Percentiles rank a stretch among this genome's conserved stretches.
These are phyloP conservation scores for Neopelma chrysocephalum DNA, from an alignment of 2,797 vertebrate species.

Conservation along the genomic window DNA sequence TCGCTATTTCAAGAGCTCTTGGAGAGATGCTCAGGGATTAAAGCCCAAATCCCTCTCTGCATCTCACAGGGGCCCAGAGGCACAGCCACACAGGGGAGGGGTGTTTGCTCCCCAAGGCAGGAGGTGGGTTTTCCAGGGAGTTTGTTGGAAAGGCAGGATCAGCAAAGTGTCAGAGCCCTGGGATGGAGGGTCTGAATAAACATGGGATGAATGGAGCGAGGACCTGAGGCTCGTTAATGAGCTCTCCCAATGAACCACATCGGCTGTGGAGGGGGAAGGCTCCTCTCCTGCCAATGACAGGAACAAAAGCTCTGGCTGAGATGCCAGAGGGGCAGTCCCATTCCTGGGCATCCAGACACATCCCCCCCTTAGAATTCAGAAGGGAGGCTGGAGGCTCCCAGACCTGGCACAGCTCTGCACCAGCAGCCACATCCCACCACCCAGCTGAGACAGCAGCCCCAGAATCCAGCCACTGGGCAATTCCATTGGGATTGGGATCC, in stretches of 20 bases:
- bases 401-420: background rate
- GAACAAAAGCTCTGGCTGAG: background rate
- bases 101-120: background rate
- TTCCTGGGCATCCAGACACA: background rate
- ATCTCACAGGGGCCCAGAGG: background rate
- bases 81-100: fast-evolving
- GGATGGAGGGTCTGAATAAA: background rate
- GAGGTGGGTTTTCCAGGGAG: background rate
- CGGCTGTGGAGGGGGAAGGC: background rate
- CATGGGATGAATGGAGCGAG: background rate
- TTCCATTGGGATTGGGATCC: background rate
- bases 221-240: background rate
- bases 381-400: background rate
- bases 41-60: background rate
- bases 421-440: background rate
- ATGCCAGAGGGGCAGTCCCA: background rate
- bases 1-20: background rate
- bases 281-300: background rate
- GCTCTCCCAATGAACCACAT: background rate
- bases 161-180: background rate
- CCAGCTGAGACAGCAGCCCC: background rate
- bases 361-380: no score
- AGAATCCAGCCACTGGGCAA: fast-evolving
- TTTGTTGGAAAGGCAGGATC: background rate
- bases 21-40: background rate